Evolutionary conservation across 2,797 vertebrate genomes (phyloP), one percentile per base, ranked within the genome.

Genomic region (Phyllotis vaccarum): DNA sequence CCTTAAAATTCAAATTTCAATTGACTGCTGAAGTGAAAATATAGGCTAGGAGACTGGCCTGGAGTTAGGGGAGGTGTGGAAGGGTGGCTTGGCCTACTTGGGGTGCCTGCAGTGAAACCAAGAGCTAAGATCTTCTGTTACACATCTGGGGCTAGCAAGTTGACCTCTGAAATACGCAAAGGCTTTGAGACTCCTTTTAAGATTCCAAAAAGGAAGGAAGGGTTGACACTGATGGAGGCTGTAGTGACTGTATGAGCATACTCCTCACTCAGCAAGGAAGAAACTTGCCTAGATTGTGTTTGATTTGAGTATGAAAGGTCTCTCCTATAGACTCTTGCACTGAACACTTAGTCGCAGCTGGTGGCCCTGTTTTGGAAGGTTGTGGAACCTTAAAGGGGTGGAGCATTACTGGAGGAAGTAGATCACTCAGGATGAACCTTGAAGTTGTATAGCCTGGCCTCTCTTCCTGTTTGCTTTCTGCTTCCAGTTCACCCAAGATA

Each of bases 1-100:
- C 86, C 88, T 94, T 92, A 85, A 89, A 83, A 96, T 94, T 96
- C 92, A 91, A 96, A 72, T 92, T 93, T 17, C 40, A 89, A 95
- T 49, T 95, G n/a, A 78, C 66, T 8, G 54, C 79, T 54, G 79
- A 94, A 91, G 64, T 94, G 60, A 81, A 96, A 96, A 95, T 96
- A 96, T 19, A 76, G 89, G 40, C 64, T 46, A 3, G 2, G 62
- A 82, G 82, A 27, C 27, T 29, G 0, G 46, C 52, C 27, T 56
- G 22, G 29, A 52, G 49, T 3, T 52, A 22, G 93, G 68, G 68
- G 37, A 93, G 64, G 64, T 54, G 76, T 95, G 72, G 75, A 56
- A 95, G 85, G 95, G 95, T 95, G 58, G 40, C 37, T 58, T 52
- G 70, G n/a, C 62, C 54, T 54, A 49, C 62, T 60, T 22, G 34